Conservation (phyloP, 2,113 vertebrate species). For the Trogon melanurus region DNA sequence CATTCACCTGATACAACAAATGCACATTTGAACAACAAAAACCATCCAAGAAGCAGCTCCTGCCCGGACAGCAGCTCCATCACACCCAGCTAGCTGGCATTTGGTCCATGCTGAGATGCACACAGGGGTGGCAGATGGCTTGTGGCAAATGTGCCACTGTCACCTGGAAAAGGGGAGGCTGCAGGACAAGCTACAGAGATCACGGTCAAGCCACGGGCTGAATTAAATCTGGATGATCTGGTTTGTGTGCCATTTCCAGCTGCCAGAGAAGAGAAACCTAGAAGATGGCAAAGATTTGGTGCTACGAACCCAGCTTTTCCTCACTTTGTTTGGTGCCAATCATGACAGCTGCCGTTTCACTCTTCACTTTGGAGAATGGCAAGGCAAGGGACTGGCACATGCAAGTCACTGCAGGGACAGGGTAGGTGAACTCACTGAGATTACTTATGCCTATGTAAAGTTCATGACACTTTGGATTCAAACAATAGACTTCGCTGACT, state of each 20-base stretch:
- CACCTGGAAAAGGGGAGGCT: neutral
- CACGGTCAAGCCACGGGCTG: neutral
- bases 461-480: neutral
- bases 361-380: neutral
- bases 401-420: neutral
- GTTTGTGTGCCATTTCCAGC: neutral
- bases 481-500: neutral
- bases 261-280: neutral
- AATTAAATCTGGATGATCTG: neutral
- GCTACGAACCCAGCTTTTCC: neutral
- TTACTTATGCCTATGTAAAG: neutral
- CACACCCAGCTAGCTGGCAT: neutral
- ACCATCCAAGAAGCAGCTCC: neutral
- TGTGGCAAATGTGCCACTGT: neutral
- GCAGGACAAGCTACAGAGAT: neutral
- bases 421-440: neutral
- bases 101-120: neutral
- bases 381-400: neutral
- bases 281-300: neutral
- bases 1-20: neutral
- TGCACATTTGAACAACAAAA: neutral
- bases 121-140: neutral
- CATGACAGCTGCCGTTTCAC: neutral
- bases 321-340: neutral
- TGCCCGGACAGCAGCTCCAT: neutral